Base-by-base conservation (phyloP, 2,797 vertebrate species). In the Dendrocincla tyrannina region DNA sequence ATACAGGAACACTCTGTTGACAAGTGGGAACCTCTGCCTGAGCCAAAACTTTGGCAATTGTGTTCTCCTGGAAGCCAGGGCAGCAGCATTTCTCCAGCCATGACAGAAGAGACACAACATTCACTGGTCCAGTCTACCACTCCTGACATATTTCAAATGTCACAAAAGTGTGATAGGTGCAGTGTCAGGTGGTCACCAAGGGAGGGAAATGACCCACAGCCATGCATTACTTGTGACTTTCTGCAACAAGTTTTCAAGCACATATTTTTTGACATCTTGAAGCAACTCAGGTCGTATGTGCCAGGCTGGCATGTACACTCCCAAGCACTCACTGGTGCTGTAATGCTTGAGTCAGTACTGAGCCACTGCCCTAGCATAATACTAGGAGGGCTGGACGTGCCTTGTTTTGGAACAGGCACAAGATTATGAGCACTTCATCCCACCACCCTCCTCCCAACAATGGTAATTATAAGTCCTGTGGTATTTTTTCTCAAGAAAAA, bases 401-500 rank as follows among this genome's bases (percentile, higher is more conserved):
- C 74, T 91, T 63, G 52, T 37, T 89, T 85, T 88, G 93, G 58
- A 88, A 70, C 30, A 63, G 62, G 35, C n/a, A 56, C 47, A 93
- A 84, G 20, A 44, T 39, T 60, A 46, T 49, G 46, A 87, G 30
- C 17, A 56, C 69, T 84, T 91, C 46, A 47, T 80, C 39, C 74
- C 7, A 1, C 37, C 82, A 70, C 62, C 13, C 35, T 83, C 73
- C 64, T 80, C 47, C 73, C 77, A 77, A 53, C 77, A 91, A 92
- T 80, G 56, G 64, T 86, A 64, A 80, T 80, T 86, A 16, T 25
- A 91, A 88, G 35, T 66, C 55, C 46, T 80, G 42, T 35, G 59
- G 55, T 92, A 83, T 64, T 76, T 93, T 83, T 93, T 89, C 78
- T 60, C 35, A 70, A 91, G 42, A 58, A 77, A 81, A 84, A 32